These are phyloP conservation scores for crab-eating macaque (Macaca fascicularis) DNA, from an alignment of 2,113 vertebrate species.

Conservation along the genomic window DNA sequence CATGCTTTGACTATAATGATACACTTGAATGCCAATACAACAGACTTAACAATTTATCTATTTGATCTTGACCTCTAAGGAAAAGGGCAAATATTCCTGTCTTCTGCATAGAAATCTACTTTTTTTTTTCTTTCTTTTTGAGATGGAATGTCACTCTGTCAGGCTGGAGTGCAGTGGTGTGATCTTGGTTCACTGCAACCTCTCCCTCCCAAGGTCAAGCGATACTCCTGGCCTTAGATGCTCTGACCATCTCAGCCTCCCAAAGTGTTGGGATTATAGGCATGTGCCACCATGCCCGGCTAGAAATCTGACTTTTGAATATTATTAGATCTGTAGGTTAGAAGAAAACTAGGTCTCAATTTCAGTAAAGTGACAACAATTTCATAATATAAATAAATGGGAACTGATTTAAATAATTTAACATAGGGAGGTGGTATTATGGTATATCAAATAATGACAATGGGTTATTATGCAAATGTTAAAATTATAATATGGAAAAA, in stretches of 20 bases:
- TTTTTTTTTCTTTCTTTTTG: neutral
- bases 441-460: neutral
- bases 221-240: too few relatives aligned
- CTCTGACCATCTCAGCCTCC: too few relatives aligned
- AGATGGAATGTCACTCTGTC: too few relatives aligned
- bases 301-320: neutral
- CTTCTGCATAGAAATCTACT: neutral
- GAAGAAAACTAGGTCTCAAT: neutral
- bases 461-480: neutral
- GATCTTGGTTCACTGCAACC: too few relatives aligned
- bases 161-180: too few relatives aligned
- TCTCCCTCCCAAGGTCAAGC: too few relatives aligned
- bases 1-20: neutral
- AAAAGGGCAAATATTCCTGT: neutral
- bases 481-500: neutral
- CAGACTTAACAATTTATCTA: neutral
- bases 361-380: neutral
- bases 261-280: too few relatives aligned
- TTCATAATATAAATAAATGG: neutral
- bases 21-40: neutral
- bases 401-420: slow-evolving; percentile 42
- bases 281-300: too few relatives aligned
- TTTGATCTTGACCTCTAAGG: neutral
- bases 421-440: neutral
- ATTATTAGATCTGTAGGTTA: neutral